Conservation (phyloP, 2,797 vertebrate genomes). For the Furcifer pardalis region DNA sequence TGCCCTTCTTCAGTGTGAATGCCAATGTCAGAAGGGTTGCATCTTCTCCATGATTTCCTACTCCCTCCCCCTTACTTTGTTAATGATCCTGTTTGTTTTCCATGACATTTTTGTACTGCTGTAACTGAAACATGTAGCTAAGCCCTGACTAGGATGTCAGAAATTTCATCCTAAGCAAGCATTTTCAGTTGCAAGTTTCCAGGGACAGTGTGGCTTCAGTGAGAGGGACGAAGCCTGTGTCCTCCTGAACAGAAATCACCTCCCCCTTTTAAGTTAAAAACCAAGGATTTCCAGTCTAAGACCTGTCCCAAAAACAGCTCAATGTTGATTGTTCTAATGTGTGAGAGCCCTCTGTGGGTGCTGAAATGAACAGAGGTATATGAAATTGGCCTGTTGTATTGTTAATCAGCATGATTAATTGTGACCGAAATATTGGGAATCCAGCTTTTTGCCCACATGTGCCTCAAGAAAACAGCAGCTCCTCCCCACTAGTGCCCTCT, state of each 20-base stretch:
- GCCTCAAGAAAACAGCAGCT: background rate
- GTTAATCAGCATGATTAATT: background rate
- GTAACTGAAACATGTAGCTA: background rate
- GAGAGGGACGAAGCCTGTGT: background rate
- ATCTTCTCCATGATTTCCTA: background rate
- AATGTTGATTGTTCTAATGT: background rate
- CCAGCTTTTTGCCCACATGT: background rate
- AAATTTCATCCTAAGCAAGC: background rate
- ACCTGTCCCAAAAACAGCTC: background rate
- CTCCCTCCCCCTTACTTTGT: background rate
- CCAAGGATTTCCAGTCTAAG: background rate
- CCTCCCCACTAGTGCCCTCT: background rate
- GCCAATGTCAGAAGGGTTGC: background rate
- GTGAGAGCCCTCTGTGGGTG: background rate
- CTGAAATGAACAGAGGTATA: background rate
- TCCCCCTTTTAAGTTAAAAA: background rate
- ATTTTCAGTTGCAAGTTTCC: background rate
- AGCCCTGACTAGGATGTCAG: background rate
- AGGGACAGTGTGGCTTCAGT: background rate
- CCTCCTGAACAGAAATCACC: background rate
- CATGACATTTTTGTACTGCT: background rate
- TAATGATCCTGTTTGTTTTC: background rate
- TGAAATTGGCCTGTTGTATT: background rate
- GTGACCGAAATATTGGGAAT: background rate
- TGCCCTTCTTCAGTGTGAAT: conserved; percentile 21